Base-by-base conservation (phyloP, 2,888 invertebrate species). In the Cylindroiulus punctatus region DNA sequence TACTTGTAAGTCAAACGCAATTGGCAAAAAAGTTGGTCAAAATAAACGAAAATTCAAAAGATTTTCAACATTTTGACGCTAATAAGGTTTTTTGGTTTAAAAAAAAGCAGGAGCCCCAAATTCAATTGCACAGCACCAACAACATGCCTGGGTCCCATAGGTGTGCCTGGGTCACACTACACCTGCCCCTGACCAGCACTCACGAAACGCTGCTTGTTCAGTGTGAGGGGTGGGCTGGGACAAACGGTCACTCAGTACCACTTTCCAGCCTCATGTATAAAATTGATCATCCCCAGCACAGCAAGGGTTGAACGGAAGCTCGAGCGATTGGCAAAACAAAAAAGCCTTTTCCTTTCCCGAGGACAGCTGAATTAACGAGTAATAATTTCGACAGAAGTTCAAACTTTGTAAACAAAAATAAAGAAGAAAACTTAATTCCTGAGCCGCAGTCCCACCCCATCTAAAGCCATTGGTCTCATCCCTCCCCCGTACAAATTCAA, bases 241-340 rank as follows among this genome's bases (percentile, higher is more conserved):
- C 83, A 32, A 32, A 82, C 32, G 86, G 85, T 87, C 65, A 65
- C 88, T 87, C 86, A 88, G 88, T 88, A 88, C 88, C 89, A 91
- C 92, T 91, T 92, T 92, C 91, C 92, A 92, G 92, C 92, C 92
- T 92, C 91, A 92, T 92, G 91, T 89, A 88, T 81, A 83, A 44
- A 36, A 83, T 76, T 76, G 83, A 44, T 83, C 42, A 83, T 83
- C 44, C 83, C 83, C 40, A 83, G 83, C 83, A 83, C 40, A 83
- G 44, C 40, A 83, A 83, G 83, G 83, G 83, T 83, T 83, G 83
- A 83, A 83, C 22, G 83, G 83, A 83, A 42, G 44, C 83, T 76
- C 76, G 22, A 76, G 76, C 76, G 76, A 76, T 76, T 76, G 76
- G 76, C 76, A 76, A 76, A 76, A 76, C 76, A 76, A 76, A 76